Evolutionary conservation across 2,113 vertebrate genomes (phyloP).

Genomic region (Tichodroma muraria): DNA sequence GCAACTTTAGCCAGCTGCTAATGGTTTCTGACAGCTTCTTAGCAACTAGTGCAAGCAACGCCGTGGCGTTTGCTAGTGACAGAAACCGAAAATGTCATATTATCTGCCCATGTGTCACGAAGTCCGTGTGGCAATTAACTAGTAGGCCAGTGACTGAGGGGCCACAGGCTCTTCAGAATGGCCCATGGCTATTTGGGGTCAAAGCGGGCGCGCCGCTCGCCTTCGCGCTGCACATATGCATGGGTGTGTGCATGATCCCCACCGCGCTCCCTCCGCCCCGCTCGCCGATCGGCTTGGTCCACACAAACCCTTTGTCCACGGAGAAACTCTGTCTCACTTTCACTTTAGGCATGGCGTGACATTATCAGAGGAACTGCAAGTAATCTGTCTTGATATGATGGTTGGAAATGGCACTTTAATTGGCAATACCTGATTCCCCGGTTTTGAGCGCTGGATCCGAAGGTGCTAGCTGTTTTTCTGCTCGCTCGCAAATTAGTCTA

Average conservation of each 20-base stretch:
- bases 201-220: conserved; percentile 48
- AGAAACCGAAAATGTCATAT: conserved; percentile 88
- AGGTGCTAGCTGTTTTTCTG: conserved; percentile 85
- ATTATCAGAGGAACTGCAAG: conserved; percentile 75
- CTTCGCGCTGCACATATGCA: conserved; percentile 67
- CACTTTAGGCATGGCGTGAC: conserved; percentile 70
- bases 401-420: conserved; percentile 72
- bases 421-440: conserved; percentile 76
- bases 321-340: conserved; percentile 15
- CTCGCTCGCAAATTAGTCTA: conserved; percentile 83
- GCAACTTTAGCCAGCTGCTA: conserved; percentile 89
- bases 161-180: conserved; percentile 91
- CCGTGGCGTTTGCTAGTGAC: conserved; percentile 80
- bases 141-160: conserved; percentile 92
- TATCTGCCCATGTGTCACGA: conserved; percentile 85
- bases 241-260: conserved; percentile 64
- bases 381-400: conserved; percentile 83
- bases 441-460: conserved; percentile 38
- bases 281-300: conserved; percentile 40
- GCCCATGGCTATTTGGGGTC: conserved; percentile 88
- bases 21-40: conserved; percentile 96
- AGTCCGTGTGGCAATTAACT: conserved; percentile 94
- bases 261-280: conserved; percentile 41
- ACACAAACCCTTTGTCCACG: conserved; percentile 32
- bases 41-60: conserved; percentile 89